Evolutionary conservation across 2,888 invertebrate genomes (phyloP), one percentile per base, ranked within the genome.

Genomic region (Pachliopta kotzebuea): DNA sequence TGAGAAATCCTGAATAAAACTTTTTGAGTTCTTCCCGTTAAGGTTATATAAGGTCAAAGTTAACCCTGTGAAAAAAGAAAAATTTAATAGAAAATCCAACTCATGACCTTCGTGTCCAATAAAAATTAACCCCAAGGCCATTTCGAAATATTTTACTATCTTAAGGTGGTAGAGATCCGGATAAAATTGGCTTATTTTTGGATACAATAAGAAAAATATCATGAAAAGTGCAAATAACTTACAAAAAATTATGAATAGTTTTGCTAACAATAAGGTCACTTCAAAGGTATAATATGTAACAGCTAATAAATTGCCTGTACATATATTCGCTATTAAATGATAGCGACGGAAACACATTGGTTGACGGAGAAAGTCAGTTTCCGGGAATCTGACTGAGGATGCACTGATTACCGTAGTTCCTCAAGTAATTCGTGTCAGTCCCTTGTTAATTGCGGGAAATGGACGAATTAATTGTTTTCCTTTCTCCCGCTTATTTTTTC

Each of bases 381-480:
- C 83, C 83, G 79, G 68, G 67, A 68, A 68, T 70, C 69, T 70
- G 63, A 67, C 78, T 62, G 70, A 67, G 67, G 69, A 72, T 71
- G 71, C 69, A 70, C 76, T 74, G 84, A 86, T 87, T 84, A 79
- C 78, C 78, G 77, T 79, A 85, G 84, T 85, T 84, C 82, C 80
- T 84, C 79, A 80, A 85, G 84, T 87, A 85, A 88, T 85, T 85
- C 79, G 78, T 80, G 83, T 81, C 86, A 79, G 85, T 80, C 81
- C 81, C 80, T 78, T 78, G 83, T 78, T 89, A 88, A 90, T 88
- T 85, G 84, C 78, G 81, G 86, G 85, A 86, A 89, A 88, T 86
- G 77, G 82, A 78, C 81, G 82, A 84, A 87, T 88, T 86, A 85
- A 88, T 87, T 86, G 85, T 86, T 87, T 87, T 86, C 85, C 85